Percentiles rank a stretch among this genome's conserved stretches.
These are phyloP conservation scores for Nomada fucata DNA, from an alignment of 2,888 invertebrate species.

Conservation along the genomic window DNA sequence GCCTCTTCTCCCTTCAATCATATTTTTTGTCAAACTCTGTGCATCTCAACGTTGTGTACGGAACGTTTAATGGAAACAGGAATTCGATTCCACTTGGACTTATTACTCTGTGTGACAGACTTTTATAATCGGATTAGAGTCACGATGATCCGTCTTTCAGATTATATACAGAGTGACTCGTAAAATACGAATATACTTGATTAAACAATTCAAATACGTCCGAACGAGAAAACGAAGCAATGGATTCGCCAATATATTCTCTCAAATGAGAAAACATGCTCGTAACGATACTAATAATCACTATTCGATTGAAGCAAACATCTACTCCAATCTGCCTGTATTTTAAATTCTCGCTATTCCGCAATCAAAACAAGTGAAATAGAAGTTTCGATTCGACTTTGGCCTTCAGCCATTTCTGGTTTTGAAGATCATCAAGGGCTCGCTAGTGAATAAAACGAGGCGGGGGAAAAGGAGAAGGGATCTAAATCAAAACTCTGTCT, in stretches of 20 bases:
- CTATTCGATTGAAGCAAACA: too few species aligned
- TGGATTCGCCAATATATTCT: too few species aligned
- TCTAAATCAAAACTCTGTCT: constrained; percentile 16
- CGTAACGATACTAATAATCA: too few species aligned
- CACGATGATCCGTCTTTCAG: background rate
- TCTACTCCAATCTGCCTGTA: too few species aligned
- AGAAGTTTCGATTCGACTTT: background rate
- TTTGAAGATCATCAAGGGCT: constrained; percentile 4
- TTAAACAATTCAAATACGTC: too few species aligned
- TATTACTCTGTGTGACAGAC: background rate
- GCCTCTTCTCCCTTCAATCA: background rate
- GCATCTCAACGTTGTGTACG: background rate
- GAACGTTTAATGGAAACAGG: background rate
- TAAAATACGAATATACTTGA: too few species aligned
- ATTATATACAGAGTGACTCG: too few species aligned
- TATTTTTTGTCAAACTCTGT: background rate
- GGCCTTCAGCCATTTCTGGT: background rate
- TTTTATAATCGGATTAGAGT: constrained; percentile 1
- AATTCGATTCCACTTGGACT: constrained; percentile 18
- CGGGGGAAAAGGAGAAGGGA: background rate
- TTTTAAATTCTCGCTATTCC: background rate
- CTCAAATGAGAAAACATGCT: too few species aligned
- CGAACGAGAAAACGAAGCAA: too few species aligned
- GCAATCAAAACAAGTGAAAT: background rate
- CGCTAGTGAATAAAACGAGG: background rate